Evolutionary conservation across 1,140 invertebrate species (phyloP).

Genomic region (Ephestia elutella): DNA sequence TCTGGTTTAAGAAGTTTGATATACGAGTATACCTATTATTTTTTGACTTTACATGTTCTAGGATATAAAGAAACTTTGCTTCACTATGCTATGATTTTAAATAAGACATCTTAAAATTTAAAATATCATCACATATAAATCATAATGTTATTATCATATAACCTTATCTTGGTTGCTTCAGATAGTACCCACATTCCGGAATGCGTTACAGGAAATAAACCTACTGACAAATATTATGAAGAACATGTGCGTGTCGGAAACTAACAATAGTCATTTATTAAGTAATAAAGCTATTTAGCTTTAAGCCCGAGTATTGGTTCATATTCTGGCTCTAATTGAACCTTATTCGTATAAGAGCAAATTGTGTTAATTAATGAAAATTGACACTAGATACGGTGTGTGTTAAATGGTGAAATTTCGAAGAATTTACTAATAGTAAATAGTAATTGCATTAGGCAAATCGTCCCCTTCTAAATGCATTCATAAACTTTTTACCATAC

Average conservation of each 20-base stretch:
- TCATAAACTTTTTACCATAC: constrained; percentile 49
- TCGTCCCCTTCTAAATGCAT: constrained; percentile 50
- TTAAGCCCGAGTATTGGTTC: background rate
- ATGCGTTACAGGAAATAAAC: constrained; percentile 1
- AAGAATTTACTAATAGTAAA: background rate
- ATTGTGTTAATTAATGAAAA: constrained; percentile 4
- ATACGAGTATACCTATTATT: too few relatives aligned
- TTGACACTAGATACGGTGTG: background rate
- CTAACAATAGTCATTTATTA: background rate
- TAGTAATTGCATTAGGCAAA: constrained; percentile 42
- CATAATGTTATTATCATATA: background rate
- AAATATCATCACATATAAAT: too few relatives aligned
- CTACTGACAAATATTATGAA: background rate
- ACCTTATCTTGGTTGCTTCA: background rate
- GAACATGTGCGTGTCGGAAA: background rate
- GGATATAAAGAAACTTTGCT: too few relatives aligned
- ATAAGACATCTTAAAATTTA: too few relatives aligned
- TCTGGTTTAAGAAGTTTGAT: too few relatives aligned
- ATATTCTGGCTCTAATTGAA: background rate
- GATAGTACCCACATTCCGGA: background rate
- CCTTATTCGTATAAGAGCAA: background rate
- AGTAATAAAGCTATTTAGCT: background rate
- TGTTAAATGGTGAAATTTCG: background rate
- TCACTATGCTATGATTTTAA: too few relatives aligned
- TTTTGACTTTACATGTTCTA: too few relatives aligned